These are phyloP conservation scores for Heterodera carotae DNA, from an alignment of 1,140 invertebrate species.

Conservation along the genomic window DNA sequence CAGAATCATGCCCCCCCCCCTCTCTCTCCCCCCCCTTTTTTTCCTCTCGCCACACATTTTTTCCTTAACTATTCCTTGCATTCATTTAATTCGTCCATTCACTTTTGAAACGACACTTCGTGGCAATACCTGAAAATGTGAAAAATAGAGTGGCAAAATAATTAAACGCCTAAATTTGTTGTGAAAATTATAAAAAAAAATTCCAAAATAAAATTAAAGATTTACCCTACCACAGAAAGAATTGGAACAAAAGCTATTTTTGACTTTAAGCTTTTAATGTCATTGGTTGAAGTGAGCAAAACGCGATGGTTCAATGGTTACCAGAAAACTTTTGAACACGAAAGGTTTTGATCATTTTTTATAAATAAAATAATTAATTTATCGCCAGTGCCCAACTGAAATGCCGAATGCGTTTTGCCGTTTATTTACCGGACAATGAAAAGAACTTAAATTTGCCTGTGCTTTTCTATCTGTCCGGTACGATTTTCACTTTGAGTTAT, in stretches of 20 bases:
- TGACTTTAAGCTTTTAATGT: too few relatives aligned
- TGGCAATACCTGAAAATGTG: neutral
- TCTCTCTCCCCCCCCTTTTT: neutral
- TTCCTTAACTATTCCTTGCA: neutral
- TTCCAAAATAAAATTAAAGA: too few relatives aligned
- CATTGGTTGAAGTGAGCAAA: constrained; percentile 23
- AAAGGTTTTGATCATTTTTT: constrained; percentile 23
- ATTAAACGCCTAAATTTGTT: too few relatives aligned
- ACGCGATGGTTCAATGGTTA: constrained; percentile 40
- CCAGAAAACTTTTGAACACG: constrained; percentile 43
- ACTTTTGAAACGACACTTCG: neutral
- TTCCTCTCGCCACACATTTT: neutral
- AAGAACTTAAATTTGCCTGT: constrained; percentile 77
- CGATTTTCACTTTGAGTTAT: constrained; percentile 18
- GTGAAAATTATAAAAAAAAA: too few relatives aligned
- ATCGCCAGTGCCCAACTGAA: constrained; percentile 4
- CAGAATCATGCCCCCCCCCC: too few relatives aligned
- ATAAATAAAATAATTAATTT: neutral
- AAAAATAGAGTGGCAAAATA: too few relatives aligned
- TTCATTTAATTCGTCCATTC: neutral
- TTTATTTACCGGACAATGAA: constrained; percentile 51
- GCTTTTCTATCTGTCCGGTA: constrained; percentile 86
- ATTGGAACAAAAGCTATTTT: neutral
- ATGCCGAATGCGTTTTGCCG: constrained; percentile 30
- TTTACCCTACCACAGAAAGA: too few relatives aligned